Percentiles rank a stretch among this genome's conserved stretches.
phyloP scores from a whole-genome alignment of 1,140 invertebrate species.

The Chionoecetes opilio region DNA sequence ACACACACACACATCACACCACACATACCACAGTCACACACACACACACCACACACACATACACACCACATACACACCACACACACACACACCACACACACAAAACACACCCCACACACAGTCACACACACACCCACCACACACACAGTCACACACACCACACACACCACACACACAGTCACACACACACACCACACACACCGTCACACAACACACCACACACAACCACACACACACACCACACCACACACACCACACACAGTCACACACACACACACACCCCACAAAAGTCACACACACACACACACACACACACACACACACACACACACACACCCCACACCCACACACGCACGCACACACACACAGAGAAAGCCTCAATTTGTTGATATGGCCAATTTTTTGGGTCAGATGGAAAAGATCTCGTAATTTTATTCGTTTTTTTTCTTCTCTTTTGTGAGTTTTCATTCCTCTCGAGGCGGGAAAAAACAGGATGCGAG shows the following conservation, averaged over 20 bases:
- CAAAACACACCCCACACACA: no score
- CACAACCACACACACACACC: neutral
- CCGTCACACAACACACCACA: no score
- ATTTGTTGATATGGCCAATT: no score
- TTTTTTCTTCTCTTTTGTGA: no score
- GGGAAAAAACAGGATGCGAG: no score
- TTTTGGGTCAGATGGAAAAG: no score
- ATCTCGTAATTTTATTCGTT: no score
- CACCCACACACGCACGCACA: neutral
- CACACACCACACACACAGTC: no score
- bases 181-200: no score
- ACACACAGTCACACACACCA: neutral
- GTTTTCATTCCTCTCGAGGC: no score
- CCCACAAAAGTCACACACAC: neutral
- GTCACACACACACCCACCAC: neutral
- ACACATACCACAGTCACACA: neutral
- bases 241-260: neutral
- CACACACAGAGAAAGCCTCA: neutral
- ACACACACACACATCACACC: conserved; percentile 8
- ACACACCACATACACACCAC: neutral
- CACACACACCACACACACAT: neutral
- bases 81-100: no score
- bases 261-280: conserved; percentile 15
- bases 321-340: neutral
- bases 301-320: neutral